Base-by-base conservation (phyloP, 2,113 vertebrate species). In the Psephotus haematonotus region DNA sequence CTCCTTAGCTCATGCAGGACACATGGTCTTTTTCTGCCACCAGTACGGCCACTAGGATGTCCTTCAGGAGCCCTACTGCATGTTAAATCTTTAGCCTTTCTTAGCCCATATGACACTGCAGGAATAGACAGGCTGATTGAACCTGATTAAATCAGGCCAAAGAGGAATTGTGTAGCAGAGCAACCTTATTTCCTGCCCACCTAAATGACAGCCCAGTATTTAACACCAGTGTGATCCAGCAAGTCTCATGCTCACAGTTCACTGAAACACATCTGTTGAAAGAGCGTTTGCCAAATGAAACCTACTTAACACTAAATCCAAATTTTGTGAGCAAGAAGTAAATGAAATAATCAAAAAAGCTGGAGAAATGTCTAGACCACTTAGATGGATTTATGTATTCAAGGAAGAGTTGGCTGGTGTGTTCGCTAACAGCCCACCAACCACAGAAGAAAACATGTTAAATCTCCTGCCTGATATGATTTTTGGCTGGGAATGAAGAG, bases 401-500 rank as follows among this genome's bases (percentile, higher is more conserved):
- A 69, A 92, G 77, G 74, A 89, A 89, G 69, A 9, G 10, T 60
- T 87, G 68, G 82, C 33, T 89, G 82, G 22, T 55, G 16, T 55
- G 13, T 50, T 87, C 1, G 0, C 46, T 75, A 60, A 41, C 33
- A 92, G 37, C 20, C 79, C 77, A 83, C 28, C 67, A 69, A 18
- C 35, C 41, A 78, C 75, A 85, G 81, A 92, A 94, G 55, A 79
- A 70, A 77, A 75, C 78, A 59, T 49, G 80, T 92, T 57, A 64
- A 70, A 49, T 86, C 68, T 86, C 90, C 82, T 86, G 29, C 23
- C 31, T 95, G 78, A 35, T 63, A 59, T 5, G 5, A n/a, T 70
- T 93, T 92, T 96, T 81, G 29, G 68, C 41, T 63, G 64, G 39
- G 23, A 84, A 60, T 71, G 53, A 46, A 46, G n/a, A 96, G 55